phyloP scores from a whole-genome alignment of 2,797 vertebrate genomes.

The Epinephelus coioides region DNA sequence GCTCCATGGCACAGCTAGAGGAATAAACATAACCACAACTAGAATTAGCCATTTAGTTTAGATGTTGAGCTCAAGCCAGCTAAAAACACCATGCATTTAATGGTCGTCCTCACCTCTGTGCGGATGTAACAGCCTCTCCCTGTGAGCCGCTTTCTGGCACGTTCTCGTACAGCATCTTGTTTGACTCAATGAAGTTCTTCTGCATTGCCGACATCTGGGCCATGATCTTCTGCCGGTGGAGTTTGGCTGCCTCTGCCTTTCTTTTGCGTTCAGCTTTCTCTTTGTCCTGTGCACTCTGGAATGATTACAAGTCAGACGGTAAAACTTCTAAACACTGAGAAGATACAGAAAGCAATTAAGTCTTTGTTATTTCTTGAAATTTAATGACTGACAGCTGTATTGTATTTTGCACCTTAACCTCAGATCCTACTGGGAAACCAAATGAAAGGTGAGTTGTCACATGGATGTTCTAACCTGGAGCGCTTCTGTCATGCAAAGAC shows the following conservation, averaged over 20 bases:
- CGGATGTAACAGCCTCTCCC: constrained; percentile 82
- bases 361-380: background rate
- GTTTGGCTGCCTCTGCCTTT: constrained; percentile 96
- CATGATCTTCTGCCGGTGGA: constrained; percentile 99
- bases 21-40: background rate
- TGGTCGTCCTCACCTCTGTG: constrained; percentile 86
- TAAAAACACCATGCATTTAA: background rate
- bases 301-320: background rate
- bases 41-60: background rate
- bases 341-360: background rate
- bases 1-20: constrained; percentile 80
- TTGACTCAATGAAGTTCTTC: constrained; percentile 98
- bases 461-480: no score
- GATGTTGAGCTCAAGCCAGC: background rate
- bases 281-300: constrained; percentile 92
- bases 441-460: background rate
- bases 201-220: constrained; percentile 99
- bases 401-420: background rate
- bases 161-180: constrained; percentile 96
- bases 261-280: constrained; percentile 97
- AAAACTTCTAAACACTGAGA: background rate
- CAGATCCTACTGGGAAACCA: background rate
- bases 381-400: background rate
- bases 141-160: constrained; percentile 88
- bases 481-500: background rate